A percentile compares a stretch with the other conserved stretches of the same genome.
Conservation (phyloP, 2,888 invertebrate genomes). For the Anticlea derivata region DNA sequence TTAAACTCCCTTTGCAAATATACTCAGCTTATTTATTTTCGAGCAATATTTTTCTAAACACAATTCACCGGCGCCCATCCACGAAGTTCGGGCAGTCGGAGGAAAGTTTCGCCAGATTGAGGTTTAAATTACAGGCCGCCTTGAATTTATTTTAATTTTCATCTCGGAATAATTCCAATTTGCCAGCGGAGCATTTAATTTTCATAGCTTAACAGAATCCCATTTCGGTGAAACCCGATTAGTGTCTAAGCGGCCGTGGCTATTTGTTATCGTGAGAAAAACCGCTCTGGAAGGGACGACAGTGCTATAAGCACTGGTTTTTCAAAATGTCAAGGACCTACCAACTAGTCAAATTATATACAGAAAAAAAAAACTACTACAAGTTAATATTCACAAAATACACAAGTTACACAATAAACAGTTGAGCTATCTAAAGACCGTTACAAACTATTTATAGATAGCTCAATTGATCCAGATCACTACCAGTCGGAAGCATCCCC, state of each 20-base stretch:
- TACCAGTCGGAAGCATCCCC: too few relatives aligned
- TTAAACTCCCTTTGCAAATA: not conserved
- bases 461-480: too few relatives aligned
- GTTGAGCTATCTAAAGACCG: too few relatives aligned
- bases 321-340: not conserved
- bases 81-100: conserved; percentile 47
- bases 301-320: conserved; percentile 20
- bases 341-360: not conserved
- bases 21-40: conserved; percentile 3
- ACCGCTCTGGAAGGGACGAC: conserved; percentile 44
- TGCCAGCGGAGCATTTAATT: conserved; percentile 64
- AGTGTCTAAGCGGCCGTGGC: conserved; percentile 64
- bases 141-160: conserved; percentile 66
- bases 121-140: conserved; percentile 58
- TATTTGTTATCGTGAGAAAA: conserved; percentile 68
- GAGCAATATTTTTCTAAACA: conserved; percentile 27
- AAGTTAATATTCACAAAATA: too few relatives aligned
- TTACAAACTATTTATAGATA: too few relatives aligned
- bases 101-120: conserved; percentile 54
- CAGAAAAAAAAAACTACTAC: not conserved
- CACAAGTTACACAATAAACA: too few relatives aligned
- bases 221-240: conserved; percentile 66
- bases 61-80: conserved; percentile 35
- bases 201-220: conserved; percentile 67
- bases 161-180: conserved; percentile 63